These are phyloP conservation scores for Argopecten irradians DNA, from an alignment of 1,140 invertebrate genomes.

Conservation along the genomic window DNA sequence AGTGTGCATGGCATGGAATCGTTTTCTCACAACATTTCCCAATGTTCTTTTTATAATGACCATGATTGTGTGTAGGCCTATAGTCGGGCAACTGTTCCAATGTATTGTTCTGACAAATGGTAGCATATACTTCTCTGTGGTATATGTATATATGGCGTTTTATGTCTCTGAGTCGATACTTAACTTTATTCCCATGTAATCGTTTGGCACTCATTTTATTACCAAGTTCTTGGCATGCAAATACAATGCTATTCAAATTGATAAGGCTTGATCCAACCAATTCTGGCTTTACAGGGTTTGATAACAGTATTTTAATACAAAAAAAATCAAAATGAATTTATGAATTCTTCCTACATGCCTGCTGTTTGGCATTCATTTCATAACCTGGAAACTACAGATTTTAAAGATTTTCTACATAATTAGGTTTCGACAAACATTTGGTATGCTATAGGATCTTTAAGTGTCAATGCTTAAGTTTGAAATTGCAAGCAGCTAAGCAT, in stretches of 20 bases:
- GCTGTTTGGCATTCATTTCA: neutral
- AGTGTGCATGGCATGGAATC: neutral
- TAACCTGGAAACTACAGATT: neutral
- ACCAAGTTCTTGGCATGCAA: conserved; percentile 14
- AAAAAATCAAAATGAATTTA: neutral
- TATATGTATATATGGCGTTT: neutral
- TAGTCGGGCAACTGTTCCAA: neutral
- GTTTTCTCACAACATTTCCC: neutral
- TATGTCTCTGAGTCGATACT: neutral
- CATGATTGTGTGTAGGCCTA: neutral
- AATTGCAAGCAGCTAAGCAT: too few relatives aligned
- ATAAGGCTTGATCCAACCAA: neutral
- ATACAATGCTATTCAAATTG: neutral
- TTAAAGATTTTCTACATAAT: too few relatives aligned
- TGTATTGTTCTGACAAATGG: neutral
- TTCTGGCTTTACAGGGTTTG: neutral
- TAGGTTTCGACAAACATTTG: too few relatives aligned
- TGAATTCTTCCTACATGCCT: neutral
- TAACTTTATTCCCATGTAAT: conserved; percentile 1
- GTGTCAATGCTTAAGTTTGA: too few relatives aligned
- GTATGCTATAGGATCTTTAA: too few relatives aligned
- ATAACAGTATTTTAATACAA: neutral
- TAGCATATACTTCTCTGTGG: neutral
- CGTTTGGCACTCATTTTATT: conserved; percentile 8
- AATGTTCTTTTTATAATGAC: neutral